phyloP scores from a whole-genome alignment of 2,113 vertebrate genomes.

The Oxygymnocypris stewartii region DNA sequence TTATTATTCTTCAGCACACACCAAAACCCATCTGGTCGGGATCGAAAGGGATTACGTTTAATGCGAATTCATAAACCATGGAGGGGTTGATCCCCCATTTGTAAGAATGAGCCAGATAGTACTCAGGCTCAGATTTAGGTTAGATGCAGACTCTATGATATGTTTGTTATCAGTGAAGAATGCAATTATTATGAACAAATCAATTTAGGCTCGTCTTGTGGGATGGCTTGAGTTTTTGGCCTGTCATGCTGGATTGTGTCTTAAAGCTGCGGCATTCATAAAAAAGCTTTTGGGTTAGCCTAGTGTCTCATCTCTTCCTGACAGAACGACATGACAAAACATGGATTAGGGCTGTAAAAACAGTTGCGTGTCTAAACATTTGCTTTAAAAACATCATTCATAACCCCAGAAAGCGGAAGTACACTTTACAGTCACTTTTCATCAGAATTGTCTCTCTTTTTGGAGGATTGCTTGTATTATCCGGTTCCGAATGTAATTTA shows the following conservation, averaged over 20 bases:
- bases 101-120: conserved; percentile 47
- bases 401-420: conserved; percentile 52
- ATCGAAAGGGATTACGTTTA: conserved; percentile 56
- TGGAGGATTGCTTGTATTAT: conserved; percentile 35
- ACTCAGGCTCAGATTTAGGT: conserved; percentile 40
- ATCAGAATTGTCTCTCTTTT: conserved; percentile 18
- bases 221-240: conserved; percentile 15
- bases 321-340: conserved; percentile 53
- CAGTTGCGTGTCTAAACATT: conserved; percentile 66
- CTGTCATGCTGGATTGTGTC: not conserved
- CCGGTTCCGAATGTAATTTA: conserved; percentile 43
- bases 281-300: conserved; percentile 41
- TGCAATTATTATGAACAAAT: conserved; percentile 47
- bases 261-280: conserved; percentile 28
- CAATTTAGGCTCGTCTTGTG: conserved; percentile 25
- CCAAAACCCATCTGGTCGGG: conserved; percentile 53
- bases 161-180: conserved; percentile 50
- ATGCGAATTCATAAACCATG: conserved; percentile 57
- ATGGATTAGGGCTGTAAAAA: conserved; percentile 56
- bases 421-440: conserved; percentile 50
- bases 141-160: conserved; percentile 31
- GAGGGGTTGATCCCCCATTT: conserved; percentile 47
- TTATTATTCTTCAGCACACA: conserved; percentile 41
- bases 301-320: conserved; percentile 44
- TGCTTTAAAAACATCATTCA: conserved; percentile 62